A percentile compares a stretch with the other conserved stretches of the same genome.
Evolutionary conservation across 2,113 vertebrate species (phyloP).

Genomic region (Nipponia nippon): DNA sequence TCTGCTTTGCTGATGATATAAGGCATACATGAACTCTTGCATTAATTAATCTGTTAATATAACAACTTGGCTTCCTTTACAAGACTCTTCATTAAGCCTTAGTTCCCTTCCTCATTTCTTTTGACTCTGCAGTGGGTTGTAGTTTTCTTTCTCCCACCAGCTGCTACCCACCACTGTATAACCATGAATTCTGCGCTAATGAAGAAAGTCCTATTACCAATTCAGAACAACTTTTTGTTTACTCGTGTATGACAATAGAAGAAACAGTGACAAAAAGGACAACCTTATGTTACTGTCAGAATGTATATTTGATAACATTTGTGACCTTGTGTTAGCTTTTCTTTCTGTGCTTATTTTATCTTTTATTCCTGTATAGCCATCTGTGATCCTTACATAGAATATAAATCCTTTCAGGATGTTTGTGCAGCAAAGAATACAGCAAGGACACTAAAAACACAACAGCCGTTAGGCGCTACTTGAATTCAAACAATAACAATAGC

Average conservation of each 20-base stretch:
- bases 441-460: background rate
- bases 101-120: background rate
- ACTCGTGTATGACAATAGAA: background rate
- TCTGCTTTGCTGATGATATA: background rate
- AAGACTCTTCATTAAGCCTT: background rate
- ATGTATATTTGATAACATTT: background rate
- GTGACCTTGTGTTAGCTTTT: background rate
- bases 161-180: background rate
- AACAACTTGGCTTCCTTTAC: background rate
- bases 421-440: background rate
- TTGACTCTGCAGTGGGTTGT: background rate
- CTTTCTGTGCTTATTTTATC: background rate
- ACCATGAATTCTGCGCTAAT: background rate
- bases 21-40: background rate
- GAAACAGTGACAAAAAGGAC: background rate
- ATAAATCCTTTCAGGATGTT: background rate
- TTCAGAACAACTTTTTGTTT: background rate
- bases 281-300: background rate
- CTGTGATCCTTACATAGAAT: background rate
- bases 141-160: background rate
- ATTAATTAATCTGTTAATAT: background rate
- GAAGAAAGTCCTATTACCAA: background rate
- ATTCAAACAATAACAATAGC: background rate
- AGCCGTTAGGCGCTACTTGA: background rate
- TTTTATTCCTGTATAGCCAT: background rate